Base-by-base conservation (phyloP, 1,140 invertebrate genomes). In the Cotesia glomerata region DNA sequence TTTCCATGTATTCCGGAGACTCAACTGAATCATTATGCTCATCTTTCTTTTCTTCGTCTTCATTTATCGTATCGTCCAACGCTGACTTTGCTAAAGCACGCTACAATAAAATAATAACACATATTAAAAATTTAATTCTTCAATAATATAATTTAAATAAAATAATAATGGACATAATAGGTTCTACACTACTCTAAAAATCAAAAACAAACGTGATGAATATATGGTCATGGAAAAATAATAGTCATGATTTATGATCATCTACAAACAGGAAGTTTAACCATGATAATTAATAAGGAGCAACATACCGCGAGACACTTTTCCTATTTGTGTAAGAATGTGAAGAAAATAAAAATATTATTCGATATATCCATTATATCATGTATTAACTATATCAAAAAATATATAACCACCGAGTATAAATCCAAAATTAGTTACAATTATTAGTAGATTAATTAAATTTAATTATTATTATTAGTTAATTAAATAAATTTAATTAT, bases 231-330 rank as follows among this genome's bases (percentile, higher is more conserved):
- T 36, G 69, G 35, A 32, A 68, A 69, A 39, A 71, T 62, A 45
- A 66, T 54, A 68, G 2, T 26, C 26, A 26, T 26, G 26, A 26
- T 26, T 26, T 26, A 26, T 26, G 26, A 26, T 26, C 26, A 63
- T 68, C 36, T 62, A 45, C 39, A 51, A 45, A 14, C 56, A 61
- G 14, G 36, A 65, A 69, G 32, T 74, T 62, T 65, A 14, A 59
- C 13, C 16, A n/a, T 51, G 35, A 58, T 71, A 75, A 58, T 75
- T 71, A 69, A 65, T 14, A 72, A 77, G 63, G 81, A 81, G 74
- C 26, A 74, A 86, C 84, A 75, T 87, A 87, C 85, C 85, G 76
- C 81, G 73, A 84, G 76, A 81, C 69, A 77, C 56, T 87, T 86
- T 84, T 86, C 85, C 85, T 86, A 84, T 81, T 45, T 67, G 65